Evolutionary conservation across 2,888 invertebrate genomes (phyloP).

Genomic region (Odontomyia ornata): DNA sequence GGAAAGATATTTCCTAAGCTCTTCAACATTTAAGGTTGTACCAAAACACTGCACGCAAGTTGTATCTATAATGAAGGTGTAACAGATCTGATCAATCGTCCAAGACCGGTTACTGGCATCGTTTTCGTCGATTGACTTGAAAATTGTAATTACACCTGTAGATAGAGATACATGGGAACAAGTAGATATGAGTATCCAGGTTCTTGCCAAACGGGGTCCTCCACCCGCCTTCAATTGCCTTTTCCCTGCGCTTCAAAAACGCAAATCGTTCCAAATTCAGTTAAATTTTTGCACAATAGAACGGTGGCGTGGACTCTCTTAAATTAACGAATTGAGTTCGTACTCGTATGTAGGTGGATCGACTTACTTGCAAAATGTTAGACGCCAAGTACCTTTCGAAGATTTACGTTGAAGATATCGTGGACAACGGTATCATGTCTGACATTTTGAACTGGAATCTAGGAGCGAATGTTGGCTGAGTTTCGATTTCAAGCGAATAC

Average conservation of each 20-base stretch:
- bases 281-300: background rate
- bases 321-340: background rate
- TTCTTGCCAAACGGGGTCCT: background rate
- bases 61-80: background rate
- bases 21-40: too few species aligned
- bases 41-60: too few species aligned
- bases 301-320: background rate
- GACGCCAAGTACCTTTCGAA: background rate
- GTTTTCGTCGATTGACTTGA: slow-evolving; percentile 42
- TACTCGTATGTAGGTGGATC: slow-evolving; percentile 39
- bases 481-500: slow-evolving; percentile 14
- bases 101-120: slow-evolving; percentile 26
- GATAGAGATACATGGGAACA: slow-evolving; percentile 25
- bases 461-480: background rate
- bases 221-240: too few species aligned
- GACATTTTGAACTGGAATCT: slow-evolving; percentile 46
- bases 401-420: slow-evolving; percentile 18
- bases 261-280: too few species aligned
- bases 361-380: slow-evolving; percentile 44
- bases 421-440: slow-evolving; percentile 42
- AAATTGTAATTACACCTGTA: slow-evolving; percentile 48
- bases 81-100: slow-evolving; percentile 30
- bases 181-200: background rate
- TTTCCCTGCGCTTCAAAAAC: too few species aligned
- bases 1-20: too few species aligned